Percentiles rank a stretch among this genome's conserved stretches.
Conservation (phyloP, 1,140 invertebrate genomes). For the Hycleus phaleratus region DNA sequence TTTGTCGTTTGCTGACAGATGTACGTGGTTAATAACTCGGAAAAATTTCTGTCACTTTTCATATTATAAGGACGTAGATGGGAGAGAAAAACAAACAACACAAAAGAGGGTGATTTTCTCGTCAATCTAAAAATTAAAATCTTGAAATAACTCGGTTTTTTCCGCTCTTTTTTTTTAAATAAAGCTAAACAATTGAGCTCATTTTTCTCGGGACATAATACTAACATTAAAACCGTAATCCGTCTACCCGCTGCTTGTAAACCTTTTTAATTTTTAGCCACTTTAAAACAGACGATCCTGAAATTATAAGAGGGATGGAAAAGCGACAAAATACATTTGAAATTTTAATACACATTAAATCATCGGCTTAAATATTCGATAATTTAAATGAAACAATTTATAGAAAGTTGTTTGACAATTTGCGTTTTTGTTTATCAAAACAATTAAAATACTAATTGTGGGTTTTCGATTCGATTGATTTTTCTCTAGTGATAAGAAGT, state of each 20-base stretch:
- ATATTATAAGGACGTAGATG: constrained; percentile 9
- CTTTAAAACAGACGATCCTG: no score
- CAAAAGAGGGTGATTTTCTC: constrained; percentile 19
- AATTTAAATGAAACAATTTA: no score
- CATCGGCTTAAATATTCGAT: no score
- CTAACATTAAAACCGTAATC: constrained; percentile 2
- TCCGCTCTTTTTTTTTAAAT: constrained; percentile 1
- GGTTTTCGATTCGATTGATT: constrained; percentile 1
- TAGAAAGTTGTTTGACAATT: no score
- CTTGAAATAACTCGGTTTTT: background rate
- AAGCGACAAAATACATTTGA: no score
- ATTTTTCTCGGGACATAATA: constrained; percentile 7
- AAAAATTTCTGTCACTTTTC: constrained; percentile 36
- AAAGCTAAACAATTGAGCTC: constrained; percentile 8
- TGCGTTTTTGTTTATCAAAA: background rate
- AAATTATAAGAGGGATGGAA: no score
- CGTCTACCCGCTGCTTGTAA: background rate
- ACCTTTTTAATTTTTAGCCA: constrained; percentile 3
- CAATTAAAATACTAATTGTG: constrained; percentile 6
- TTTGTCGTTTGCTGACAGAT: constrained; percentile 29
- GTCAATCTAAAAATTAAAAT: constrained; percentile 20
- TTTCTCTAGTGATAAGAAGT: constrained; percentile 17
- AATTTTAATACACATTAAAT: no score
- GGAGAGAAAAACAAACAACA: constrained; percentile 8
- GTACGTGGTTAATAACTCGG: constrained; percentile 36